Evolutionary conservation across 2,888 invertebrate genomes (phyloP).

Genomic region (Tanaodytes sp.): DNA sequence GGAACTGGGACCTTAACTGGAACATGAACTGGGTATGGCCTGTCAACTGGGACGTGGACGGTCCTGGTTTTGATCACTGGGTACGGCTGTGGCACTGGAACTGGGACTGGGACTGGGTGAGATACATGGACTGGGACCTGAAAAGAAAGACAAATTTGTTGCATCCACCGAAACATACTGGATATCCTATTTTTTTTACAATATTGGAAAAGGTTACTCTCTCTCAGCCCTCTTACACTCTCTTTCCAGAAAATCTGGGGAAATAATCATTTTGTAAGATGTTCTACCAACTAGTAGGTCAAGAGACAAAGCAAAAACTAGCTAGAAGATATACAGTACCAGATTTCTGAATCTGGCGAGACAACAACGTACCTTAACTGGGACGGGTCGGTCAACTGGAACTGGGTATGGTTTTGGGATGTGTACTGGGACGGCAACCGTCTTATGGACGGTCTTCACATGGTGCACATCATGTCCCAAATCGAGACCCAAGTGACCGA

Average conservation of each 20-base stretch:
- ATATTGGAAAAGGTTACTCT: slow-evolving; percentile 6
- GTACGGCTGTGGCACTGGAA: slow-evolving; percentile 74
- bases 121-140: slow-evolving; percentile 74
- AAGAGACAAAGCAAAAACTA: no score
- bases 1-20: slow-evolving; percentile 76
- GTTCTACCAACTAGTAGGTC: no score
- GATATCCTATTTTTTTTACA: no score
- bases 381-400: slow-evolving; percentile 74
- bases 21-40: slow-evolving; percentile 74
- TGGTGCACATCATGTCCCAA: slow-evolving; percentile 42
- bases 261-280: no score
- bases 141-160: no score
- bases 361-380: slow-evolving; percentile 73
- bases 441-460: slow-evolving; percentile 68
- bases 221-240: no score
- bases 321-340: no score
- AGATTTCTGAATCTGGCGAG: no score
- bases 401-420: slow-evolving; percentile 66
- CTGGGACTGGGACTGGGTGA: slow-evolving; percentile 74
- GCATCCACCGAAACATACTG: no score
- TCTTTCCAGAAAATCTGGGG: no score
- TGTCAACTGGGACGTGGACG: slow-evolving; percentile 74
- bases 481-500: no score
- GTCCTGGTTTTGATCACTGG: slow-evolving; percentile 71
- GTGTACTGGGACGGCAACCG: slow-evolving; percentile 71